Percentiles rank a stretch among this genome's conserved stretches.
These are phyloP conservation scores for Tangachromis dhanisi DNA, from an alignment of 2,113 vertebrate species.

Conservation along the genomic window DNA sequence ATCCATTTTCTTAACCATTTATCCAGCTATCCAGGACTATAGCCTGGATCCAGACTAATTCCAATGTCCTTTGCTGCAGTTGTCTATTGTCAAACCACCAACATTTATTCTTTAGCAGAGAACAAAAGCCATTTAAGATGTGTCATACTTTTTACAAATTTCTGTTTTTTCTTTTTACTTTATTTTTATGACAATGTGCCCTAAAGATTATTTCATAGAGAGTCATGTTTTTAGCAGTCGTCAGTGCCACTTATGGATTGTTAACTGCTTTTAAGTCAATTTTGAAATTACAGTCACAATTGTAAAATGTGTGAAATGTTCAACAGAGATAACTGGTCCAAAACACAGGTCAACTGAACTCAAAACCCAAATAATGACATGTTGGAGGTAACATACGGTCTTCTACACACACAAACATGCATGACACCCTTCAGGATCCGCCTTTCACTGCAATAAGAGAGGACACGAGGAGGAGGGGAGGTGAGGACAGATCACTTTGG, in stretches of 20 bases:
- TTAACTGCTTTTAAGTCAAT: not conserved
- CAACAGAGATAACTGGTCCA: accelerated
- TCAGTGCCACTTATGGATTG: not conserved
- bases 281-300: not conserved
- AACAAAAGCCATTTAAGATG: not conserved
- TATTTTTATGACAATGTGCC: not conserved
- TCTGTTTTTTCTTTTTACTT: not conserved
- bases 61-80: not conserved
- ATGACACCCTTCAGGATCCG: not conserved
- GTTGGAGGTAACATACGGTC: not conserved
- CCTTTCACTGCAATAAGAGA: not conserved
- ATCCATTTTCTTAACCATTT: not conserved
- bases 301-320: not conserved
- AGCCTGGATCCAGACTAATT: not conserved
- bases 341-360: accelerated
- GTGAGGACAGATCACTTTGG: constrained; percentile 17
- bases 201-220: not conserved
- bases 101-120: not conserved
- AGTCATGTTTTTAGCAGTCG: accelerated
- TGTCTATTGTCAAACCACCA: not conserved
- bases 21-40: not conserved
- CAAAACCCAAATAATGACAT: accelerated
- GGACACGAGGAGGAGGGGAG: not conserved
- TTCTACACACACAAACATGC: not conserved
- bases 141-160: not conserved